Percentiles rank a stretch among this genome's conserved stretches.
Conservation (phyloP, 2,888 invertebrate species). For the Zhengitettix transpicula region DNA sequence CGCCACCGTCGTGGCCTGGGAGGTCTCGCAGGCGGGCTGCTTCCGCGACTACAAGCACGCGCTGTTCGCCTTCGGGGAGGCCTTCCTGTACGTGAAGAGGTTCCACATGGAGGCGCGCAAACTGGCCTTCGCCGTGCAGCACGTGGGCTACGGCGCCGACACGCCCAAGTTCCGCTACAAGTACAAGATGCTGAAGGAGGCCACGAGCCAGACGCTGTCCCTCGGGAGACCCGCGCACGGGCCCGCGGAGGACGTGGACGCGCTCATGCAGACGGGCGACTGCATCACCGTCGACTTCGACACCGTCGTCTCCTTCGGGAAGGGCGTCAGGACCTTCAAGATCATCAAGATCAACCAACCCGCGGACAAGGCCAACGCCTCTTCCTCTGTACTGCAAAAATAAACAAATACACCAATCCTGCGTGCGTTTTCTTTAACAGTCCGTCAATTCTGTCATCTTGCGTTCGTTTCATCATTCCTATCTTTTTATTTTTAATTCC, state of each 20-base stretch:
- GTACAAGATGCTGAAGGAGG: background rate
- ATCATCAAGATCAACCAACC: too few relatives aligned
- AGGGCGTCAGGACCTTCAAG: background rate
- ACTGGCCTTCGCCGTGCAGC: background rate
- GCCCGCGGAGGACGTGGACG: background rate
- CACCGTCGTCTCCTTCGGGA: slow-evolving; percentile 1
- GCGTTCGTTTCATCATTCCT: too few relatives aligned
- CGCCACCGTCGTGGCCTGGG: background rate
- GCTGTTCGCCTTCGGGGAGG: slow-evolving; percentile 2
- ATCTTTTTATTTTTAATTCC: too few relatives aligned
- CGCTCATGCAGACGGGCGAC: background rate
- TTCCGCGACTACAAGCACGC: slow-evolving; percentile 2
- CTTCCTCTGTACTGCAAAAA: too few relatives aligned
- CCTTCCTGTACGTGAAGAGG: slow-evolving; percentile 4
- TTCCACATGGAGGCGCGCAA: slow-evolving; percentile 2
- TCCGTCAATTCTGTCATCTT: too few relatives aligned
- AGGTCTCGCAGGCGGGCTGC: background rate
- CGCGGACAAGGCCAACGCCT: too few relatives aligned
- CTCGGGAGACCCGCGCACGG: background rate
- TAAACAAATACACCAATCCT: too few relatives aligned
- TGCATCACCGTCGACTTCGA: slow-evolving; percentile 4
- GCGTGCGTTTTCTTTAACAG: too few relatives aligned
- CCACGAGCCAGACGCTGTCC: background rate
- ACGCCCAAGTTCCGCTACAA: background rate
- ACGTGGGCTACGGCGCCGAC: background rate